Conservation (phyloP, 2,888 invertebrate genomes). For the Cryptophagus acutangulus region DNA sequence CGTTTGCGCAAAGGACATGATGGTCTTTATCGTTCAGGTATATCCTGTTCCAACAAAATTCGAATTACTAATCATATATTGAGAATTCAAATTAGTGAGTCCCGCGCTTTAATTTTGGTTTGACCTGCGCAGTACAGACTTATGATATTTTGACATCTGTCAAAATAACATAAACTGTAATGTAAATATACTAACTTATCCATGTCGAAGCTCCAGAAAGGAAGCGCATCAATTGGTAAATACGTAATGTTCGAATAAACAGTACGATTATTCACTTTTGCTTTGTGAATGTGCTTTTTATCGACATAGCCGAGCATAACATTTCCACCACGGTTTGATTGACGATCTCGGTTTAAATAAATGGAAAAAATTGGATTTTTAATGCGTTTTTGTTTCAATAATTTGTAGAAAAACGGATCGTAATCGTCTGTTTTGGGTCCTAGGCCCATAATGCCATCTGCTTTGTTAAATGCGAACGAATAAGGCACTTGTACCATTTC, state of each 20-base stretch:
- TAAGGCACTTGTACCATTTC: constrained; percentile 64
- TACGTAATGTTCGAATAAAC: constrained; percentile 56
- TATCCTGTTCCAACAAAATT: not conserved
- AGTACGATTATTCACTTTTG: constrained; percentile 23
- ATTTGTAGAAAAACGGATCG: constrained; percentile 61
- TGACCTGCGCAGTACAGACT: too few species aligned
- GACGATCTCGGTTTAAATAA: constrained; percentile 62
- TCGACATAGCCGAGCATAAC: constrained; percentile 61
- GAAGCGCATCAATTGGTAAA: constrained; percentile 51
- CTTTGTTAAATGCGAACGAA: constrained; percentile 60
- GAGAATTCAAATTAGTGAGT: too few species aligned
- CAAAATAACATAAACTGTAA: too few species aligned
- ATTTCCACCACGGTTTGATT: constrained; percentile 53
- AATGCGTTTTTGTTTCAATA: constrained; percentile 53
- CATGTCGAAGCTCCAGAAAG: constrained; percentile 67
- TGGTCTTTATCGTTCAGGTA: constrained; percentile 6
- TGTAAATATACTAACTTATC: constrained; percentile 60
- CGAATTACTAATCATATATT: not conserved
- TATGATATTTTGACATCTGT: too few species aligned
- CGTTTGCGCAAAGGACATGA: constrained; percentile 37
- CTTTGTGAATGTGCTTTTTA: constrained; percentile 53
- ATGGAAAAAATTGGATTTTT: constrained; percentile 60
- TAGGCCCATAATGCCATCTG: constrained; percentile 69
- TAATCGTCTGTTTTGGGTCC: constrained; percentile 55
- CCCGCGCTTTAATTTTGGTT: too few species aligned